Conservation (phyloP, 2,113 vertebrate species). For the Vidua macroura region DNA sequence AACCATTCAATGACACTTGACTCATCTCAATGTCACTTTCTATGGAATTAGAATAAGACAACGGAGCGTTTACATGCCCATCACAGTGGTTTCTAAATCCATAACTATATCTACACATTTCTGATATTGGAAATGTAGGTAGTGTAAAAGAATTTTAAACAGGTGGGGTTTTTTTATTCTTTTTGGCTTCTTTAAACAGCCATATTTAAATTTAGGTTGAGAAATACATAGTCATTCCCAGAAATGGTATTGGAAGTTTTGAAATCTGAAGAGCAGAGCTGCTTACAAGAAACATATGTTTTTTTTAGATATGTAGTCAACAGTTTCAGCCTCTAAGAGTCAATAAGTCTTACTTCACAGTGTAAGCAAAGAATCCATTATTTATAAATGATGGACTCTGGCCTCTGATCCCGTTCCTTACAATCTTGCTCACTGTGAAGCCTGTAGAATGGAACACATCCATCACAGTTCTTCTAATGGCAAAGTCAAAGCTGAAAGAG, state of each 20-base stretch:
- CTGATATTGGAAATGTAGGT: background rate
- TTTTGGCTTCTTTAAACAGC: background rate
- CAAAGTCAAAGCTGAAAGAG: background rate
- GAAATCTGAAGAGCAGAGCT: background rate
- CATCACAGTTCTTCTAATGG: background rate
- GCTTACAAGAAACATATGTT: background rate
- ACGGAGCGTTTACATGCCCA: fast-evolving
- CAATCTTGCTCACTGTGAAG: background rate
- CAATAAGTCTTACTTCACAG: background rate
- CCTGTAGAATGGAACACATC: background rate
- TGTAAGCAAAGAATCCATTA: background rate
- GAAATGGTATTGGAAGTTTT: background rate
- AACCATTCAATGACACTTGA: background rate
- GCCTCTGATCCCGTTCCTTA: background rate
- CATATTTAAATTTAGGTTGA: background rate
- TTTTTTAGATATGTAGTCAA: background rate
- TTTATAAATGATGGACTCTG: background rate
- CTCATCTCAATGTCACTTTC: background rate
- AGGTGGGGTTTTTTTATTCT: too few relatives aligned
- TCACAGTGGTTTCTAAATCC: background rate
- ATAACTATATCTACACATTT: background rate
- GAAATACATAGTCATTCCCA: background rate
- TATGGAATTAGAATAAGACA: background rate
- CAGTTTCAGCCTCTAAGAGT: background rate
- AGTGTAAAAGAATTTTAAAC: background rate